Evolutionary conservation across 2,888 invertebrate species (phyloP).

Genomic region (Dione vanillae): DNA sequence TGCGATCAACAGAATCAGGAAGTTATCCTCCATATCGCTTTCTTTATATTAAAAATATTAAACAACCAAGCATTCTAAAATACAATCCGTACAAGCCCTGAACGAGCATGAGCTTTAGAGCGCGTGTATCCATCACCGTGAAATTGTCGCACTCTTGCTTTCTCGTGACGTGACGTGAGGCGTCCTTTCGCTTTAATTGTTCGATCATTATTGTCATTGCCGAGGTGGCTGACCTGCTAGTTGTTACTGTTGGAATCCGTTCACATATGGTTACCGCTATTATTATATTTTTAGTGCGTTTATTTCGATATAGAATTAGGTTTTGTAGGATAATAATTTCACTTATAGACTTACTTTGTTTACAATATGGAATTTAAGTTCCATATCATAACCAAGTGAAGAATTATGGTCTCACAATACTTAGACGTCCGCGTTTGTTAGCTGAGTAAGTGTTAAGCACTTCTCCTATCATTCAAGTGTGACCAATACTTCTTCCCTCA

Average conservation of each 20-base stretch:
- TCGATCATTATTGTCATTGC: constrained; percentile 57
- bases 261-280: constrained; percentile 6
- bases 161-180: constrained; percentile 60
- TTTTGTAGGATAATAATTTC: no score
- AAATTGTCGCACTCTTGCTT: constrained; percentile 83
- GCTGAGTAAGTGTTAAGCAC: no score
- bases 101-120: constrained; percentile 61
- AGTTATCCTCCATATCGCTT: no score
- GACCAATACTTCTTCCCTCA: no score
- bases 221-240: constrained; percentile 49
- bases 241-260: constrained; percentile 27
- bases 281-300: neutral
- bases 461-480: no score
- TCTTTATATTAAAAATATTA: no score
- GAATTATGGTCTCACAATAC: no score
- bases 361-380: no score
- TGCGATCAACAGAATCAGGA: no score
- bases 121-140: constrained; percentile 71
- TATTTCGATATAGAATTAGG: neutral
- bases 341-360: no score
- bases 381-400: no score
- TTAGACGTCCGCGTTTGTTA: no score
- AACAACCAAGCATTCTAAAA: constrained; percentile 9
- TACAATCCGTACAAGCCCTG: constrained; percentile 52
- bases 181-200: constrained; percentile 81